phyloP scores from a whole-genome alignment of 2,888 invertebrate species.

The Trachelus iudaicus region DNA sequence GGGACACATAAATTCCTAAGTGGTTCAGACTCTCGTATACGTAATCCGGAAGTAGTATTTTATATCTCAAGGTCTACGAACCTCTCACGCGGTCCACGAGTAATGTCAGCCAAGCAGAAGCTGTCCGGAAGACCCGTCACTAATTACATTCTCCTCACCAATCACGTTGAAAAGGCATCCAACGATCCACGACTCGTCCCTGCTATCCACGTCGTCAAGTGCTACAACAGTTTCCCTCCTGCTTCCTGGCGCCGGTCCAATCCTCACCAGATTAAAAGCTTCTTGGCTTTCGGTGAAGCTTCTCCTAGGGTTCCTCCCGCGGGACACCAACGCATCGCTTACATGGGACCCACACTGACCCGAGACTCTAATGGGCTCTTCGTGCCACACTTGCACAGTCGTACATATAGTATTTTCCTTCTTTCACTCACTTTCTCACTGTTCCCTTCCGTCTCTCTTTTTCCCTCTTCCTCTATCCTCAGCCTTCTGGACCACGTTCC shows the following conservation, averaged over 20 bases:
- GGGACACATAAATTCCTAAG: neutral
- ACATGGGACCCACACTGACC: neutral
- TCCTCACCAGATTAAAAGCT: conserved; percentile 59
- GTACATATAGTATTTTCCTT: neutral
- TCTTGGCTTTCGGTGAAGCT: conserved; percentile 41
- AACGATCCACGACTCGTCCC: conserved; percentile 27
- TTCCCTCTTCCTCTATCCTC: neutral
- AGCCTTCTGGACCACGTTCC: neutral
- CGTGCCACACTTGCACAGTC: neutral
- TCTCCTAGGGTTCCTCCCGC: conserved; percentile 13
- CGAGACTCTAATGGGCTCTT: neutral
- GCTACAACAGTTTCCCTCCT: neutral
- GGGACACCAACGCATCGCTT: conserved; percentile 7
- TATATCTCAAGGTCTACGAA: neutral
- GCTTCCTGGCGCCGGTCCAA: conserved; percentile 55
- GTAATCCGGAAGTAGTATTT: neutral
- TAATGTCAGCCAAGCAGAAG: neutral
- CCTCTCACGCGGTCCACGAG: neutral
- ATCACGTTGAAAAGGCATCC: conserved; percentile 31
- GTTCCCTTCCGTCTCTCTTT: neutral
- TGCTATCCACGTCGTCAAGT: neutral
- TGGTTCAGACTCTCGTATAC: neutral
- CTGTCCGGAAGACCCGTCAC: conserved; percentile 36
- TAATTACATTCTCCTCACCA: conserved; percentile 60
- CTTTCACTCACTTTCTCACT: neutral